Evolutionary conservation across 2,888 invertebrate genomes (phyloP), one percentile per base, ranked within the genome.

Genomic region (Oxytorus armatus): DNA sequence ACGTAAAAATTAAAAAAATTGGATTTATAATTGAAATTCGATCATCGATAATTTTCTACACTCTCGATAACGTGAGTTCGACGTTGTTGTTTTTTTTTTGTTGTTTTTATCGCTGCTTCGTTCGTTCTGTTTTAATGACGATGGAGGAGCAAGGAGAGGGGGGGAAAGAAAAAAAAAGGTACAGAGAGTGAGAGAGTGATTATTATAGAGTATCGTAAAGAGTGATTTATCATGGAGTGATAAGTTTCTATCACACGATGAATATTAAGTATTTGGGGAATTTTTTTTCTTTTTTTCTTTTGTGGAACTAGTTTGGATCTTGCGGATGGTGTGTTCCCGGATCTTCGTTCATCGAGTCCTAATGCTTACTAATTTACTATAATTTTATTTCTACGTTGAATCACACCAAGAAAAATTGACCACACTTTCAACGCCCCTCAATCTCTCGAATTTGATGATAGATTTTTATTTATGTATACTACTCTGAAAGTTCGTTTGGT

Each of bases 171-270:
- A 33, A 21, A 70, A 49, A 49, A 66, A 66, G 16, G 51, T 72
- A 80, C 70, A 61, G 66, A 78, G 72, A 78, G 72, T 72, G 66
- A 68, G 70, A 68, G 68, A 72, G 76, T 53, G 72, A 68, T 61
- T 51, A 39, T 53, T 51, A 39, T 53, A 70, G 72, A 77, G 70
- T 36, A 63, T 59, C 65, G 68, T 70, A 70, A 33, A 70, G 70
- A 76, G 49, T 76, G 61, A 61, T 55, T 42, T 70, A 33, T 49
- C 57, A 61, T 18, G 53, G 59, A 53, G 4, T 72, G 66, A 33
- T 23, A 36, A 29, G n/a, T 57, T 72, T 53, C 18, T 53, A 70
- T 65, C 65, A 44, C 66, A 21, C 21, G 44, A 53, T 49, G 23
- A 25, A 25, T 51, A 53, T 36, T 47, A 59, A 25, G 33, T 36